These are phyloP conservation scores for Caenorhabditis wallacei DNA, from an alignment of 2,888 invertebrate species.

Conservation along the genomic window DNA sequence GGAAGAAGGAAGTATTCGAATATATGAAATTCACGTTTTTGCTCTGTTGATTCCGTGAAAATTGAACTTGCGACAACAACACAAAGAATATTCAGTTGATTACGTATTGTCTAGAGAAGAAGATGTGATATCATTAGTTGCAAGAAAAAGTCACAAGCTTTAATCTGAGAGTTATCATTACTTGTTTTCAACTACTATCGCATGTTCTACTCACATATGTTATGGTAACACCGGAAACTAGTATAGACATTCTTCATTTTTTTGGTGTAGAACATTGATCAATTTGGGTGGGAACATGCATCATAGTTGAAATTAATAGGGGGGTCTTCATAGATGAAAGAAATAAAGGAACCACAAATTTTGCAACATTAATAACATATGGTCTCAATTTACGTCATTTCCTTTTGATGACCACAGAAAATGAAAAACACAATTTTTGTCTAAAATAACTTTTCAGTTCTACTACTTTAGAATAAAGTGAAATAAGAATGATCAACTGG, in stretches of 20 bases:
- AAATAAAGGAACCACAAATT: constrained; percentile 10
- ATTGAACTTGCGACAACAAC: background rate
- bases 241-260: too few relatives aligned
- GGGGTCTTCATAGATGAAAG: constrained; percentile 6
- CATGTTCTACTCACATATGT: constrained; percentile 37
- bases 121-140: background rate
- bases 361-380: constrained; percentile 24
- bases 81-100: constrained; percentile 7
- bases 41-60: constrained; percentile 20
- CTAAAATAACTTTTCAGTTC: too few relatives aligned
- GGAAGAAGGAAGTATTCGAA: constrained; percentile 24
- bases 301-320: constrained; percentile 56
- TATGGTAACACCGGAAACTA: constrained; percentile 21
- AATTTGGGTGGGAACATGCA: constrained; percentile 46
- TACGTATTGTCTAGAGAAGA: background rate
- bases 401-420: constrained; percentile 3
- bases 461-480: too few relatives aligned
- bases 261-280: constrained; percentile 45
- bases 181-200: constrained; percentile 11
- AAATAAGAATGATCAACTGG: background rate
- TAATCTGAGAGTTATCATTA: too few relatives aligned
- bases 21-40: constrained; percentile 15
- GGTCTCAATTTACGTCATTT: constrained; percentile 39
- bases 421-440: constrained; percentile 1
- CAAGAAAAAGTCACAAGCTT: too few relatives aligned